phyloP scores from a whole-genome alignment of 2,113 vertebrate genomes.

The Bambusicola thoracicus region DNA sequence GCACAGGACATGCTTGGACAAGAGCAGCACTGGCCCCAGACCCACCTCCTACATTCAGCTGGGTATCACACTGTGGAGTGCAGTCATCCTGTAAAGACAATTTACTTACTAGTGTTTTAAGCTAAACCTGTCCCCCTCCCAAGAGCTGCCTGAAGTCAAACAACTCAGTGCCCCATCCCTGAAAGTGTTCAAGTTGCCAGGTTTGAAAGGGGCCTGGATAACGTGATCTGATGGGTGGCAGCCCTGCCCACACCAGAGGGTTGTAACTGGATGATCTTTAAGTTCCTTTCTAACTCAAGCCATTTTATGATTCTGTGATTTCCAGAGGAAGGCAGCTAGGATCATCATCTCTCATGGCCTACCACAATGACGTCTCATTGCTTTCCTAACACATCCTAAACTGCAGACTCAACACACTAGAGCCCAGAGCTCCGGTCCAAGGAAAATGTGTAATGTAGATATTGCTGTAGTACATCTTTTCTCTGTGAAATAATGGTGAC shows the following conservation, averaged over 20 bases:
- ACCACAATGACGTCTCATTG: rapidly evolving
- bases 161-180: not conserved
- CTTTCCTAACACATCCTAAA: not conserved
- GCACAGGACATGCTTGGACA: not conserved
- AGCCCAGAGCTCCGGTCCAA: not conserved
- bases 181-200: not conserved
- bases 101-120: not conserved
- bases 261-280: not conserved
- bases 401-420: rapidly evolving
- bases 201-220: not conserved
- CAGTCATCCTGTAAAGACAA: not conserved
- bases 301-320: not conserved
- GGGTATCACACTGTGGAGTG: not conserved
- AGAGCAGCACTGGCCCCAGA: not conserved
- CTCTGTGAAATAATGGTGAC: not conserved
- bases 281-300: not conserved
- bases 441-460: not conserved
- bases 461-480: not conserved
- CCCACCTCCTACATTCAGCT: not conserved
- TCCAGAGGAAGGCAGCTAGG: not conserved
- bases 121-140: not conserved
- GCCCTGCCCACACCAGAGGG: not conserved
- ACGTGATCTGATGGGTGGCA: not conserved
- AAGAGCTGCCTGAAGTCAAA: not conserved
- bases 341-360: rapidly evolving